Evolutionary conservation across 1,140 invertebrate genomes (phyloP), one percentile per base, ranked within the genome.

Genomic region (Drosophila erecta): DNA sequence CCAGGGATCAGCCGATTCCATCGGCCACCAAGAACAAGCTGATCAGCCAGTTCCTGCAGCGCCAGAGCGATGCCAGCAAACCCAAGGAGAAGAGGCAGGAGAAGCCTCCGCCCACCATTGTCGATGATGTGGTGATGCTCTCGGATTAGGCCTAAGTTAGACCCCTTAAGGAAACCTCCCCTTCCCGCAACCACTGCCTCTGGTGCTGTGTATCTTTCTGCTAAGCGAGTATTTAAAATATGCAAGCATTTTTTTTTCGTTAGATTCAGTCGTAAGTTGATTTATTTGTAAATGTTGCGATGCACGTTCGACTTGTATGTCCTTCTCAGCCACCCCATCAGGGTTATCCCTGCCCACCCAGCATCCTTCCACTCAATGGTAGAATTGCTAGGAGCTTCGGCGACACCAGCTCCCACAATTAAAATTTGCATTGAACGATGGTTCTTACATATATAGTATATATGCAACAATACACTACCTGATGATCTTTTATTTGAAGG

Each of bases 21-120:
- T 46, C 69, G 46, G 61, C 72, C 33, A 57, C 79, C 44, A 93
- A 92, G 78, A 92, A 92, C 33, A 87, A 87, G 0, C 76, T 94
- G 2, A 94, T 95, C 8, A 94, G 94, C 6, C 93, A 94, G 59
- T 95, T 94, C 73, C 93, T 94, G 11, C 94, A 94, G 57, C 94
- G 93, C 24, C 65, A 55, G 15, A 64, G 49, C 14, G 79, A 64
- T 3, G 38, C 83, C 14, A 64, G 30, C 33, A 53, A 4, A 17
- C 37, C 37, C 33, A 47, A 53, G 22, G 27, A 20, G 12, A 27
- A 35, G 24, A 27, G 22, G 7, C 27, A n/a, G 50, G 17, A 62
- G 41, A 24, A 62, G 41, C 17, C 38, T 0, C 4, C 59, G 33
- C 27, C 65, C 8, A 8, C 44, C 4, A 22, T 14, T 27, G 40